Base-by-base conservation (phyloP, 2,113 vertebrate species). In the Sterrhoptilus dennistouni region DNA sequence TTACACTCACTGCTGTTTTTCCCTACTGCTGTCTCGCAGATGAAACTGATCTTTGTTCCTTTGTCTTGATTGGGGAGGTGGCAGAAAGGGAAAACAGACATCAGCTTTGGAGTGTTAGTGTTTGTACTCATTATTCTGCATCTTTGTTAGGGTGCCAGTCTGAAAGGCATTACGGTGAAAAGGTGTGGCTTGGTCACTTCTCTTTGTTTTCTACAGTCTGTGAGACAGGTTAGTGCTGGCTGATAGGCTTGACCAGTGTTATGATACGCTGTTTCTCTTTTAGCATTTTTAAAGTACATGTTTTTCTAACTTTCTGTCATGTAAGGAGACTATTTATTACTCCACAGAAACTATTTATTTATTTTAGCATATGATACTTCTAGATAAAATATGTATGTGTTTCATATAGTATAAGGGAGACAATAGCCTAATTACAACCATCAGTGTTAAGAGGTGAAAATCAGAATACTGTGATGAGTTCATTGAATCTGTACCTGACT, bases 21-120 rank as follows among this genome's bases (percentile, higher is more conserved):
- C 44, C 42, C 27, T 61, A 27, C 45, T 88, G 71, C 49, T 38
- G 77, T 69, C 68, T 70, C 0, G 0, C 59, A 52, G 47, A 83
- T 80, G 85, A 92, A 93, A 87, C 65, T 66, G 52, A 89, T 88
- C 87, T 89, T 88, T 95, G 76, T 93, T 92, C 92, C 93, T 94
- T 95, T 91, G 71, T 93, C 89, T 95, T 87, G 56, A 44, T 0
- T 78, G 42, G 25, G 63, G 47, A 81, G 54, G 88, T 66, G 69
- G 12, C 1, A 1, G 31, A 66, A 63, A 89, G 40, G 44, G 31
- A 53, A 69, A 87, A 83, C 0, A 79, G 42, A 14, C 38, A 53
- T n/a, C 22, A 19, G 31, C 23, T 75, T n/a, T 71, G 17, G 23
- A 36, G n/a, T 47, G 71, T 47, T 0, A 1, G 63, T 89, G 45